phyloP scores from a whole-genome alignment of 2,797 vertebrate genomes.

The Danio aesculapii region DNA sequence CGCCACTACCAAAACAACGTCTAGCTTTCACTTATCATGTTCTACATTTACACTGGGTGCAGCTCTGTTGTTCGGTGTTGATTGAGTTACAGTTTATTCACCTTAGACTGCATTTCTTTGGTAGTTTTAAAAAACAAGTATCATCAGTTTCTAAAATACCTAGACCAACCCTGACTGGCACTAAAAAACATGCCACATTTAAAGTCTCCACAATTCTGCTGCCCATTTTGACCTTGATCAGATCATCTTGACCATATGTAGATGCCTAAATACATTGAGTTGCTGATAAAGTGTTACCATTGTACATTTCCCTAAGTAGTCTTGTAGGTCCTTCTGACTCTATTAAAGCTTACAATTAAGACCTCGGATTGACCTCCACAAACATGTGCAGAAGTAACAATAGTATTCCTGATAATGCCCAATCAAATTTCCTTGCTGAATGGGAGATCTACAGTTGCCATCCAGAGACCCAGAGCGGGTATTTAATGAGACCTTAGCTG shows the following conservation, averaged over 20 bases:
- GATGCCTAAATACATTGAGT: too few species aligned
- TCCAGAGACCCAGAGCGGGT: slow-evolving; percentile 31
- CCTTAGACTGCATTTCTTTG: background rate
- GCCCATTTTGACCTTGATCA: too few species aligned
- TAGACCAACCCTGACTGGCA: too few species aligned
- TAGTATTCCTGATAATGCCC: background rate
- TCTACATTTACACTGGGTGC: background rate
- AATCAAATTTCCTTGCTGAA: slow-evolving; percentile 47
- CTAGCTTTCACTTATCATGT: background rate
- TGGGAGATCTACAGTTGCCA: slow-evolving; percentile 17
- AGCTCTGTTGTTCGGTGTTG: background rate
- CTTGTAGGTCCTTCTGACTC: background rate
- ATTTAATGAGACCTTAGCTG: slow-evolving; percentile 51
- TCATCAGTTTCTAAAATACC: too few species aligned
- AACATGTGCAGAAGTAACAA: slow-evolving; percentile 15
- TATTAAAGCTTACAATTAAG: background rate
- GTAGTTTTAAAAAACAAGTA: background rate
- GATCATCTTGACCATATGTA: too few species aligned
- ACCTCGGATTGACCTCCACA: slow-evolving; percentile 2
- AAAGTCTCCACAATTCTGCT: too few species aligned
- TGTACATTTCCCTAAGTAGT: too few species aligned
- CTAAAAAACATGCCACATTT: too few species aligned
- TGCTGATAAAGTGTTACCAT: too few species aligned
- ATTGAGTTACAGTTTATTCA: background rate
- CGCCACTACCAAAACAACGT: background rate